Evolutionary conservation across 2,113 vertebrate genomes (phyloP), one percentile per base, ranked within the genome.

Genomic region (Antechinus stuartii): DNA sequence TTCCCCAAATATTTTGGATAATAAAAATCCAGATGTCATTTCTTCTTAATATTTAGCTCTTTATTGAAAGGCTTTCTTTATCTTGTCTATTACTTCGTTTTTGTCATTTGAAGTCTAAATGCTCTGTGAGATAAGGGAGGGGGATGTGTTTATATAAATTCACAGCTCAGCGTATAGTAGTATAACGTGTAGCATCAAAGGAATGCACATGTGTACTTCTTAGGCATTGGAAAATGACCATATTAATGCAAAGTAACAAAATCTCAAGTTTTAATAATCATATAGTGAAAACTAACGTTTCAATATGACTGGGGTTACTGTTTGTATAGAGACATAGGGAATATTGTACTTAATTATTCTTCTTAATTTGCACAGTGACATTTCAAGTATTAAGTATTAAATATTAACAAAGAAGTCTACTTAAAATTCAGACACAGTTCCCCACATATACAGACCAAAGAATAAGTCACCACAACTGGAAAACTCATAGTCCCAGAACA

Each of bases 11-110:
- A n/a, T 76, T 68, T 11, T 61, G 35, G 30, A 19, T n/a, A 76
- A 76, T 76, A n/a, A 76, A 76, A 76, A 76, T n/a, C 57, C 14
- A 76, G 61, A 4, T 76, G 14, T 76, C 35, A 76, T 76, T 53
- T 91, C 14, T 91, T 56, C n/a, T 55, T 27, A 56, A 19, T 24
- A 27, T 12, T 52, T 54, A 12, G 16, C 35, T 90, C 2, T 3
- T 12, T 9, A 46, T 1, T 42, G 0, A 8, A 53, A 0, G 0
- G 12, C 35, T 35, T 53, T 52, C 14, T 9, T 57, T 8, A 35
- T 0, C 0, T 24, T 0, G 0, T 8, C n/a, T 54, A 7, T 46
- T 54, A 8, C 49, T 56, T 42, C 47, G 11, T 25, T 57, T 19
- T 6, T 23, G 6, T 76, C 11, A 2, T 92, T 30, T 19, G 2